A percentile compares a stretch with the other conserved stretches of the same genome.
These are phyloP conservation scores for Trematomus bernacchii DNA, from an alignment of 2,797 vertebrate genomes.

Conservation along the genomic window DNA sequence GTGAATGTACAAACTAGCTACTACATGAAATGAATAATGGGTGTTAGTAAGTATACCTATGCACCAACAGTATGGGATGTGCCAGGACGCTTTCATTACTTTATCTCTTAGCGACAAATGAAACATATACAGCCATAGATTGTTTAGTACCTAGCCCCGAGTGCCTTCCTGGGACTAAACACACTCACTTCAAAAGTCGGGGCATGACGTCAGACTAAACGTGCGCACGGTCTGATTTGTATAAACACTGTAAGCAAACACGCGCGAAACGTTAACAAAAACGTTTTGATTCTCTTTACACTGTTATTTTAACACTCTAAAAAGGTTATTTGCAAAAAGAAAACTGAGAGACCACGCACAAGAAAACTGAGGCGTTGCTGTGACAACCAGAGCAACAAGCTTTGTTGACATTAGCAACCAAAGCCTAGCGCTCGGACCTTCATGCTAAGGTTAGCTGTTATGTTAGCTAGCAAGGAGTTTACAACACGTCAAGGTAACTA, in stretches of 20 bases:
- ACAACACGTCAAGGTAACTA: background rate
- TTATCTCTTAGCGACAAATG: conserved; percentile 1
- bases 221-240: background rate
- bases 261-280: background rate
- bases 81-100: background rate
- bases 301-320: background rate
- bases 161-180: background rate
- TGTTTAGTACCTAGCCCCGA: background rate
- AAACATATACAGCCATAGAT: background rate
- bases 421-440: background rate
- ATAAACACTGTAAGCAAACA: conserved; percentile 25
- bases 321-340: background rate
- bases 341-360: fast-evolving
- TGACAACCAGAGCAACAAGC: conserved; percentile 25
- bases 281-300: background rate
- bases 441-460: background rate
- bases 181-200: background rate
- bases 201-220: conserved; percentile 39
- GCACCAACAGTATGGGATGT: background rate
- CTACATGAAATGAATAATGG: background rate
- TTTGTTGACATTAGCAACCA: conserved; percentile 58
- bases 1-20: too few relatives aligned
- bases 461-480: background rate
- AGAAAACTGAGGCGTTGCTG: conserved; percentile 9
- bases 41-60: background rate